phyloP scores from a whole-genome alignment of 1,140 invertebrate species.

The Ectropis grisescens region DNA sequence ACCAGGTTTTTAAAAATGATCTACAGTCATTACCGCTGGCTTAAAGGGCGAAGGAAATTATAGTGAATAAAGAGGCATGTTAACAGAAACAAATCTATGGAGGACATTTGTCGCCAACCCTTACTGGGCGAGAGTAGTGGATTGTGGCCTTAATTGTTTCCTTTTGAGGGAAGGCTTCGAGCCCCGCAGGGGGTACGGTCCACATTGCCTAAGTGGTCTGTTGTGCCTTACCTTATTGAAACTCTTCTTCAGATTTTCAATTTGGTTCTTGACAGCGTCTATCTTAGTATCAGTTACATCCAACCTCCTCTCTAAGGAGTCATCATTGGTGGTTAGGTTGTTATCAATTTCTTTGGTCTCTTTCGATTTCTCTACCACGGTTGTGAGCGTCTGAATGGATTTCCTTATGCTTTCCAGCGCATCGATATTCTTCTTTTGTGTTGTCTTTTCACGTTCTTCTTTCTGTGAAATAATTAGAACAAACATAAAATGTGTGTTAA shows the following conservation, averaged over 20 bases:
- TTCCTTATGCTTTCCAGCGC: constrained; percentile 76
- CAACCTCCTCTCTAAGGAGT: constrained; percentile 22
- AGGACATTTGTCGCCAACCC: no score
- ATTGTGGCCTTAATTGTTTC: no score
- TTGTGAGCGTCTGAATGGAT: constrained; percentile 70
- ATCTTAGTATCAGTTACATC: constrained; percentile 61
- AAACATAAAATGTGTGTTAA: no score
- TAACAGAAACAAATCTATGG: no score
- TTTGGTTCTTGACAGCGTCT: constrained; percentile 65
- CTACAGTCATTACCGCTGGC: no score
- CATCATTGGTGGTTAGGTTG: constrained; percentile 59
- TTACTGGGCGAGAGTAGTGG: no score
- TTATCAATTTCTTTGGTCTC: constrained; percentile 57
- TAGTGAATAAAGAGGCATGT: no score
- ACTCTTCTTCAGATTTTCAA: constrained; percentile 69
- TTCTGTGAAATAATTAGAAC: constrained; percentile 65
- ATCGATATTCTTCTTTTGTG: constrained; percentile 78
- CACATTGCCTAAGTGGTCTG: no score
- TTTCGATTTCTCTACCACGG: constrained; percentile 35
- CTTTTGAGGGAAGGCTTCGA: no score
- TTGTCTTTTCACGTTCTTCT: constrained; percentile 77
- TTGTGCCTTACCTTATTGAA: constrained; percentile 46
- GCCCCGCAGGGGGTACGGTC: no score
- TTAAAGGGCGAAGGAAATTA: no score
- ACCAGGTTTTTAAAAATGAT: no score